A percentile compares a stretch with the other conserved stretches of the same genome.
Conservation (phyloP, 2,113 vertebrate species). For the Oriolus oriolus region DNA sequence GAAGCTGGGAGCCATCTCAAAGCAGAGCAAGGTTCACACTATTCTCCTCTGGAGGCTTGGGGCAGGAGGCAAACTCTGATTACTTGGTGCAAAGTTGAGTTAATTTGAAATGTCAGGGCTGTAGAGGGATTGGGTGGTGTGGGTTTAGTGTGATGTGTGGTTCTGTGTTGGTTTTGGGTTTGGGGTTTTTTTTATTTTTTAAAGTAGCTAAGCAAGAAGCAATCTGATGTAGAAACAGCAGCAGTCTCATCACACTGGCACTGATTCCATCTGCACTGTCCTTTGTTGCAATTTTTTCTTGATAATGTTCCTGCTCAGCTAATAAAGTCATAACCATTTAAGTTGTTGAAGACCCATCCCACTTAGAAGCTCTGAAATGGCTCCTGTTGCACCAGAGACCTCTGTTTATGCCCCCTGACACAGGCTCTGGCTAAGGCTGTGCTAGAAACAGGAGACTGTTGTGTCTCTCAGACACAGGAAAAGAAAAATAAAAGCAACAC, state of each 20-base stretch:
- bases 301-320: neutral
- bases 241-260: neutral
- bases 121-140: neutral
- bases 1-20: neutral
- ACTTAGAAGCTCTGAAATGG: neutral
- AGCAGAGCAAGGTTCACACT: neutral
- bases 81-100: neutral
- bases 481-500: conserved; percentile 1
- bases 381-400: neutral
- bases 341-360: neutral
- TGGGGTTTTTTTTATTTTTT: neutral
- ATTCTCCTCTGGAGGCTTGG: neutral
- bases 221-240: neutral
- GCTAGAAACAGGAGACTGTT: neutral
- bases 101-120: neutral
- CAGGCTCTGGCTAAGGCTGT: neutral
- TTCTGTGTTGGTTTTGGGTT: neutral
- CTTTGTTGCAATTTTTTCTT: neutral
- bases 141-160: neutral
- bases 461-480: neutral
- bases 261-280: neutral
- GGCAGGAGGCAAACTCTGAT: neutral
- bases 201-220: neutral
- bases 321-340: neutral
- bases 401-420: neutral